Evolutionary conservation across 2,888 invertebrate species (phyloP), one percentile per base, ranked within the genome.

Genomic region (Cyrtodaria siliqua): DNA sequence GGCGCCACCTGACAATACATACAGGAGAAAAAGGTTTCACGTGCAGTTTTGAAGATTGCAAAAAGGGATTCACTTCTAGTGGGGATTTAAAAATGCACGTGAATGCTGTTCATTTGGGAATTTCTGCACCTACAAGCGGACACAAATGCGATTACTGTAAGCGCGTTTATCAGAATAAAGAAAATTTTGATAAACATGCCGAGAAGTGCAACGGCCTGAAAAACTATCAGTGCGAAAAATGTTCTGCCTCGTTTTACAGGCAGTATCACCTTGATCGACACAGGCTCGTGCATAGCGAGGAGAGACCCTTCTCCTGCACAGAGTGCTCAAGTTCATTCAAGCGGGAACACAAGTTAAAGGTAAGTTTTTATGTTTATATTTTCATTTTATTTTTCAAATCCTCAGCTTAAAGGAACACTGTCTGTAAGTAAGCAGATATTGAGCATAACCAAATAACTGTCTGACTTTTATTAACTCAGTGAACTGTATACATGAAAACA

Each of bases 251-350:
- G 18, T 76, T 76, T 52, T 62, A 62, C 27, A 29, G 66, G 2
- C 66, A 66, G n/a, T 67, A 70, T 8, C 71, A 71, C 24, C 57
- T 76, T 2, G 57, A 61, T 27, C 66, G 66, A 38, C 76, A 76
- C 53, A 23, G 9, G 8, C 33, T 44, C 9, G 42, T 59, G 2
- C 73, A 74, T 44, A 38, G 20, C 8, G 27, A 20, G 4, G 40
- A 40, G 8, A 33, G 18, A 14, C 38, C 38, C 18, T 40, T 26
- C 38, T 2, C 56, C 8, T 56, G 56, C 20, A 23, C 53, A 8
- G 6, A 27, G 2, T 53, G 53, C 18, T 12, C 23, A 16, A 53
- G 26, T n/a, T 16, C n/a, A 26, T 53, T 27, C 27, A 24, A 53
- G 27, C 14, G n/a, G 1, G 29, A 53, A 16, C 23, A 27, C 16